phyloP scores from a whole-genome alignment of 2,797 vertebrate species.

The Sciaenops ocellatus region DNA sequence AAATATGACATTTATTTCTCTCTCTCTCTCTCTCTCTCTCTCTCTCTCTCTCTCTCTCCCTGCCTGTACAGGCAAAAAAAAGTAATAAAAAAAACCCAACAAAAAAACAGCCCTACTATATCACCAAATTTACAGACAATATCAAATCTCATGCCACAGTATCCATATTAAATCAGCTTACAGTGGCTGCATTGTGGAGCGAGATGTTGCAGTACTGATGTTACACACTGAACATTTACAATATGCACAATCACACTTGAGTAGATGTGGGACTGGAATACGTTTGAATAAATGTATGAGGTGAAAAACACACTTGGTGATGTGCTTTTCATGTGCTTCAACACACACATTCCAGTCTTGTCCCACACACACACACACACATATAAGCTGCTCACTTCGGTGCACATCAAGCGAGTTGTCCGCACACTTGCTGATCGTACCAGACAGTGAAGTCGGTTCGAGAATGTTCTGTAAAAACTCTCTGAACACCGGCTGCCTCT shows the following conservation, averaged over 20 bases:
- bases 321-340: constrained; percentile 13
- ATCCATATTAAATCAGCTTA: constrained; percentile 1
- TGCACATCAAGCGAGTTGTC: constrained; percentile 21
- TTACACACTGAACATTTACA: constrained; percentile 15
- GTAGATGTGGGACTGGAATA: constrained; percentile 1
- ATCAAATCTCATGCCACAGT: background rate
- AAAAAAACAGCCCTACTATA: background rate
- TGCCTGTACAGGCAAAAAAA: too few species aligned
- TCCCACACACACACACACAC: constrained; percentile 5
- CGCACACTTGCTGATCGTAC: constrained; percentile 4
- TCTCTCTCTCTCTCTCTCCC: too few species aligned
- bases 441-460: constrained; percentile 33
- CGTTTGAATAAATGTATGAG: constrained; percentile 40
- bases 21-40: too few species aligned
- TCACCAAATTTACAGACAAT: background rate
- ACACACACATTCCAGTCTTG: background rate
- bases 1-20: background rate
- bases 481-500: constrained; percentile 21
- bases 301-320: constrained; percentile 19
- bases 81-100: too few species aligned
- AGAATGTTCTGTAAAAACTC: constrained; percentile 36
- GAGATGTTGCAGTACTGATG: constrained; percentile 4
- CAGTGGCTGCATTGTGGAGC: background rate
- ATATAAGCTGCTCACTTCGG: constrained; percentile 8
- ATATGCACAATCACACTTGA: constrained; percentile 16